A percentile compares a stretch with the other conserved stretches of the same genome.
phyloP scores from a whole-genome alignment of 2,888 invertebrate species.

The Aphrophora alni region DNA sequence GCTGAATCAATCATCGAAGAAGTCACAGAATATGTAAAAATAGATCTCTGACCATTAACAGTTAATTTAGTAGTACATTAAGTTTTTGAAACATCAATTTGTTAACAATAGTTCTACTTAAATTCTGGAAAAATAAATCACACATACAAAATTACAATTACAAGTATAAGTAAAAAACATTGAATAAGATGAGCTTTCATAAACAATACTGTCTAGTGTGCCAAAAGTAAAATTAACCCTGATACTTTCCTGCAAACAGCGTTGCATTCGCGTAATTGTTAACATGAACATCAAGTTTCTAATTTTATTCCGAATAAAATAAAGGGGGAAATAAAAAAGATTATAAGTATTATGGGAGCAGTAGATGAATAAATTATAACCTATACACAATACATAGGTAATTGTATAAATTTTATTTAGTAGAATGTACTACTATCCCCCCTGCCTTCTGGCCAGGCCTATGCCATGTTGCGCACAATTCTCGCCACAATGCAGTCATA shows the following conservation, averaged over 20 bases:
- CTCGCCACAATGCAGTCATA: constrained; percentile 16
- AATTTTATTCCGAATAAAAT: too few species aligned
- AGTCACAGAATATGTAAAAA: not conserved
- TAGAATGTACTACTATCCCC: too few species aligned
- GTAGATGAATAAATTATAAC: not conserved
- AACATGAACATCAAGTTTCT: not conserved
- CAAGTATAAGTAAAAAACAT: not conserved
- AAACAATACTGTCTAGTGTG: not conserved
- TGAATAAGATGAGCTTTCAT: not conserved
- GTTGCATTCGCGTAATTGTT: not conserved
- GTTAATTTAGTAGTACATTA: not conserved
- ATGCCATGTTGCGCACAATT: not conserved
- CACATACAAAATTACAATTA: not conserved
- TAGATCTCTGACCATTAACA: not conserved
- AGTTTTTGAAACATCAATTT: not conserved
- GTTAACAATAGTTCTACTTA: not conserved
- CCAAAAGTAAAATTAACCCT: not conserved
- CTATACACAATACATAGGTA: not conserved
- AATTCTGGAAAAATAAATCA: not conserved
- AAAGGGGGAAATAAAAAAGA: too few species aligned
- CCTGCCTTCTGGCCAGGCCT: constrained; percentile 31
- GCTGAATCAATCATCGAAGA: not conserved
- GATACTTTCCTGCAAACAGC: not conserved
- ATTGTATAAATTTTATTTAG: too few species aligned
- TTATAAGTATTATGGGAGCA: not conserved